phyloP scores from a whole-genome alignment of 2,888 invertebrate species.

The Frankliniella intonsa region DNA sequence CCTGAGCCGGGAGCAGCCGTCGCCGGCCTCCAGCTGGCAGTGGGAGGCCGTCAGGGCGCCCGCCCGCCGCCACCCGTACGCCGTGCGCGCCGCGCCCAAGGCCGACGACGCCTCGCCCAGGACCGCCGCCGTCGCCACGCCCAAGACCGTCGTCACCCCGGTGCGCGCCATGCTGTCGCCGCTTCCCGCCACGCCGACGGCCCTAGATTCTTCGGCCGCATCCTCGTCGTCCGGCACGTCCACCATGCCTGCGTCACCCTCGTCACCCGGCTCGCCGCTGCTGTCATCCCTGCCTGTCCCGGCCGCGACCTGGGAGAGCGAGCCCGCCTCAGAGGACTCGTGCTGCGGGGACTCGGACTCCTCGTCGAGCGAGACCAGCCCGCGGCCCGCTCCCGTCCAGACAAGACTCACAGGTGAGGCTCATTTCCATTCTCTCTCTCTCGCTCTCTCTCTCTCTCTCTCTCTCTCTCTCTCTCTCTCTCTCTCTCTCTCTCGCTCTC shows the following conservation, averaged over 20 bases:
- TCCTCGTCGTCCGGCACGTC: constrained; percentile 4
- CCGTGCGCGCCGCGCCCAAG: not conserved
- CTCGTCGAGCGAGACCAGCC: not conserved
- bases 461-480: too few species aligned
- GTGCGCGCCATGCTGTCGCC: not conserved
- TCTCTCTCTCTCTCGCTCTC: too few species aligned
- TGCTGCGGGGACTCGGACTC: constrained; percentile 13
- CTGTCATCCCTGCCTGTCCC: not conserved
- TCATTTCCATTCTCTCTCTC: not conserved
- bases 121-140: not conserved
- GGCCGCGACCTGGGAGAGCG: not conserved
- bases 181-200: not conserved
- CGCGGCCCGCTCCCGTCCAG: not conserved
- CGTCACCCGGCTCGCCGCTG: not conserved
- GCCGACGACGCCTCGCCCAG: not conserved
- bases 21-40: not conserved
- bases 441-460: too few species aligned
- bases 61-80: constrained; percentile 1
- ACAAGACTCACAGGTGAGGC: constrained; percentile 9
- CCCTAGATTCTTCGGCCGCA: not conserved
- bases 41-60: not conserved
- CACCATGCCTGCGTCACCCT: not conserved
- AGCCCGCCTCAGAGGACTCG: not conserved
- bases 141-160: not conserved
- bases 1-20: not conserved